These are phyloP conservation scores for Heterotis niloticus DNA, from an alignment of 2,113 vertebrate species.

Conservation along the genomic window DNA sequence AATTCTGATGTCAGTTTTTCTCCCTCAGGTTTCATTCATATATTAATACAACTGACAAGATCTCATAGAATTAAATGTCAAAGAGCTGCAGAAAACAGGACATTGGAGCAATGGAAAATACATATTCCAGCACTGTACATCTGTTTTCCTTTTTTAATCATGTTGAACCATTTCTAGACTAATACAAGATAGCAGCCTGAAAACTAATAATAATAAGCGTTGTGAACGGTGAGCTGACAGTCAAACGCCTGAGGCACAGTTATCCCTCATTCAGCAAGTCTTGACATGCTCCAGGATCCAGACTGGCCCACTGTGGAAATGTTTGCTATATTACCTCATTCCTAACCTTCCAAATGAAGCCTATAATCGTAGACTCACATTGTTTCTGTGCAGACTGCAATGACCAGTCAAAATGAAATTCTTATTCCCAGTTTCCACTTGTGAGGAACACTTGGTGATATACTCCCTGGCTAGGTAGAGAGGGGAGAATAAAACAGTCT, in stretches of 20 bases:
- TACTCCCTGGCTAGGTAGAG: not conserved
- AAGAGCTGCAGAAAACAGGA: too few relatives aligned
- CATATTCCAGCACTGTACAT: too few relatives aligned
- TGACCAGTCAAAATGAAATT: not conserved
- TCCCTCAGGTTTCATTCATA: too few relatives aligned
- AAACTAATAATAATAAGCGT: too few relatives aligned
- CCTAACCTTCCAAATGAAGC: slow-evolving; percentile 24
- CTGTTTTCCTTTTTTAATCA: too few relatives aligned
- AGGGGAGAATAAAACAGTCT: not conserved
- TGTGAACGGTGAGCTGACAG: not conserved
- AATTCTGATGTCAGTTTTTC: too few relatives aligned
- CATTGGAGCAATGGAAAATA: too few relatives aligned
- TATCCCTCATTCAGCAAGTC: slow-evolving; percentile 41
- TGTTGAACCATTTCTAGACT: too few relatives aligned
- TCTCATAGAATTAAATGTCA: too few relatives aligned
- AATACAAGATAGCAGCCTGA: too few relatives aligned
- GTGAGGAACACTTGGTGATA: slow-evolving; percentile 24
- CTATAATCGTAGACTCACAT: not conserved
- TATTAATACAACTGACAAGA: too few relatives aligned
- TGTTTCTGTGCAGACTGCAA: not conserved
- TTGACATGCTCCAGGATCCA: slow-evolving; percentile 44
- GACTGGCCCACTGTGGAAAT: slow-evolving; percentile 41
- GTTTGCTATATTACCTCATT: slow-evolving; percentile 53
- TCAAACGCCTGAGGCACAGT: not conserved
- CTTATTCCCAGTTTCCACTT: slow-evolving; percentile 14